These are phyloP conservation scores for Invenusta paracnida DNA, from an alignment of 2,888 invertebrate species.

Conservation along the genomic window DNA sequence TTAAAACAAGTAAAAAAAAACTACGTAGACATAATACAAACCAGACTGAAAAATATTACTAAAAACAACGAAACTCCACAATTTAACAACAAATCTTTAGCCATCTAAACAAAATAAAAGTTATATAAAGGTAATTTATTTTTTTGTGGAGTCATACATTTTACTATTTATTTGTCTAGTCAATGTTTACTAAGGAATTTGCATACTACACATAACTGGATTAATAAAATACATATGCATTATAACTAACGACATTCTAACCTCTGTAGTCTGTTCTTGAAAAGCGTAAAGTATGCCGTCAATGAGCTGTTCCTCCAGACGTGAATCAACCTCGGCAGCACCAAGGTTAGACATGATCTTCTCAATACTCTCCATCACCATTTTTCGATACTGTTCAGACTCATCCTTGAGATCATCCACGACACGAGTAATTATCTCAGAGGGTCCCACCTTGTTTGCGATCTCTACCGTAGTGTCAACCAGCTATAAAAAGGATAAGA, in stretches of 20 bases:
- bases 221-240: slow-evolving; percentile 46
- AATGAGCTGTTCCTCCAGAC: slow-evolving; percentile 94
- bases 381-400: slow-evolving; percentile 97
- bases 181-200: not conserved
- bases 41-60: too few species aligned
- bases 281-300: slow-evolving; percentile 98
- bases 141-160: not conserved
- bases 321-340: slow-evolving; percentile 92
- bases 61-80: too few species aligned
- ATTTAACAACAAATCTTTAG: too few species aligned
- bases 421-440: slow-evolving; percentile 94
- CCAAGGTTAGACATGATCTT: slow-evolving; percentile 95
- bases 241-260: too few species aligned
- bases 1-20: too few species aligned
- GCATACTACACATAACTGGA: slow-evolving; percentile 74
- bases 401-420: slow-evolving; percentile 99
- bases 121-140: not conserved
- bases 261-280: slow-evolving; percentile 98
- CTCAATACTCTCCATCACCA: slow-evolving; percentile 99
- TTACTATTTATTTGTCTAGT: not conserved
- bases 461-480: slow-evolving; percentile 99
- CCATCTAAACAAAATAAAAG: too few species aligned
- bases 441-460: slow-evolving; percentile 98
- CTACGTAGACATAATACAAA: too few species aligned
- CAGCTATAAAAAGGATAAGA: slow-evolving; percentile 63